These are phyloP conservation scores for Hydrolagus colliei DNA, from an alignment of 2,797 vertebrate genomes.

Conservation along the genomic window DNA sequence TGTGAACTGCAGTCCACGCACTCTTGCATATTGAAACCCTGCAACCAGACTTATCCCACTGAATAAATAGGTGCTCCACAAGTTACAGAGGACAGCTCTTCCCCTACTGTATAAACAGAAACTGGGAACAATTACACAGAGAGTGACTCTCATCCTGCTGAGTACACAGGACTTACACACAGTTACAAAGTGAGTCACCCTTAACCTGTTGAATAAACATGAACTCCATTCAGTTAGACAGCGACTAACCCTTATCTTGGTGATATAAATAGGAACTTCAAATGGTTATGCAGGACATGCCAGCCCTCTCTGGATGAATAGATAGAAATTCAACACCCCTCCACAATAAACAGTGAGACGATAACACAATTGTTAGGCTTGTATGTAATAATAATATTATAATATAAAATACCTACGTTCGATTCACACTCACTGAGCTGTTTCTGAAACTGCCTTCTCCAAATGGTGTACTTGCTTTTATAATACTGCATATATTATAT, in stretches of 20 bases:
- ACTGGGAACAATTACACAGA: background rate
- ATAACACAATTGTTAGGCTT: too few species aligned
- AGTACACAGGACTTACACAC: background rate
- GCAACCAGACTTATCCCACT: background rate
- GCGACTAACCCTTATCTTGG: background rate
- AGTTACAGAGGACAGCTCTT: background rate
- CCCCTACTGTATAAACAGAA: background rate
- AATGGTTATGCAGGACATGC: too few species aligned
- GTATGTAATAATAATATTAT: too few species aligned
- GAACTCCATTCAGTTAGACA: background rate
- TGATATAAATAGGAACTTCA: too few species aligned
- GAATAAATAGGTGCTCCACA: slow-evolving; percentile 22
- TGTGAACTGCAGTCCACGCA: background rate
- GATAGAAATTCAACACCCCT: too few species aligned
- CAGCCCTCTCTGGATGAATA: too few species aligned
- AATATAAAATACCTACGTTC: too few species aligned
- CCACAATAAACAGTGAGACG: too few species aligned
- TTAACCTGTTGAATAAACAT: background rate
- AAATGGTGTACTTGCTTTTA: too few species aligned
- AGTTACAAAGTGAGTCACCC: background rate
- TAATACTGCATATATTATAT: too few species aligned
- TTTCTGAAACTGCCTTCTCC: too few species aligned
- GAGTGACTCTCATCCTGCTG: background rate
- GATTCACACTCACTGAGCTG: too few species aligned
- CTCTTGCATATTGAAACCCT: background rate